Evolutionary conservation across 37 sponge, comb jelly and placozoan genomes (phyloP), one percentile per base, ranked within the genome.

Genomic region (Petrosia ficiformis): DNA sequence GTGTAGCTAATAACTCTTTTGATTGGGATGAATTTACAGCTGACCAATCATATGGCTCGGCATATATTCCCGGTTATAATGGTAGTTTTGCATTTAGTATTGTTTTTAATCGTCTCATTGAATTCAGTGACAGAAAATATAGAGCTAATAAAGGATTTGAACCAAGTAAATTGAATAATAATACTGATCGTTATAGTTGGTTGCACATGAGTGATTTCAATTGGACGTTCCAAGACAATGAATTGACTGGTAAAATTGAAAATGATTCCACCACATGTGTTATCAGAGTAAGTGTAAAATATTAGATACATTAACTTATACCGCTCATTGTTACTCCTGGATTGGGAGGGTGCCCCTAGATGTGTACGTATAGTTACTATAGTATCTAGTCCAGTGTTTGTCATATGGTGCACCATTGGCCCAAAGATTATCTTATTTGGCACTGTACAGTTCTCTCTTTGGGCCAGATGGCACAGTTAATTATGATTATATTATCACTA

Each of bases 71-170:
- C 19, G 81, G 68, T 1, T 26, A 44, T 6, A 67, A 76, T 4
- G 64, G 77, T 22, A 44, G 76, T 25, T 76, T 79, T 28, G 56
- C 90, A 6, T 58, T 89, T 33, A 81, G 77, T 19, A n/a, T 90
- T 29, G 64, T 84, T 34, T 80, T 90, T 60, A 37, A 44, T 4
- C 36, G 74, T 38, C 35, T 90, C 37, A 80, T 90, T 24, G 82
- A 84, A 40, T 84, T 81, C 42, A 57, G 48, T 38, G 89, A 78
- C 5, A 37, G 39, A 26, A 59, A 42, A 6, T 63, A 59, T 2
- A 71, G 65, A 40, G 57, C 67, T 0, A 59, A 75, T 21, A 59
- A 52, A 10, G 57, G 24, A 3, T 82, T 82, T 41, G 61, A 80
- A n/a, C 30, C 56, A 26, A 72, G 30, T 8, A 28, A 48, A 3